Base-by-base conservation (phyloP, 2,888 invertebrate genomes). In the Leptinotarsa rubiginosa region DNA sequence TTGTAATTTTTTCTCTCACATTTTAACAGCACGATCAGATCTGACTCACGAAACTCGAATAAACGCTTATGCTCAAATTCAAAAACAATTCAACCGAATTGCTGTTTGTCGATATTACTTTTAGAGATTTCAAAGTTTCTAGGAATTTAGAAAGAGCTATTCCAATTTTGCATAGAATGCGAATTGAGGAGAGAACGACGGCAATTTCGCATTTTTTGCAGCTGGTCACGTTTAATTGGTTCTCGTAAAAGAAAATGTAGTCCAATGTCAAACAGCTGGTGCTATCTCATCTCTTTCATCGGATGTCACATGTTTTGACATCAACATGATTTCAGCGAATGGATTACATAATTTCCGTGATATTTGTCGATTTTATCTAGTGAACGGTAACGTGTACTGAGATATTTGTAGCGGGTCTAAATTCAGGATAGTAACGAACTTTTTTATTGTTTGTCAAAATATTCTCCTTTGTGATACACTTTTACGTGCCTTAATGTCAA, bases 211-310 rank as follows among this genome's bases (percentile, higher is more conserved):
- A 78, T 69, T 74, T 75, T 74, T 75, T 41, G 49, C 66, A 66
- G 47, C 72, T 7, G 47, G 71, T 72, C 65, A 66, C 69, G 71
- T 59, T 56, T 72, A 75, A 75, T 72, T 75, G 59, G 59, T 31
- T 65, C 72, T 75, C 68, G 66, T 75, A 69, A 69, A 75, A 71
- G 74, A 72, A 71, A 72, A 75, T 72, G 66, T 72, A 70, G 76
- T 76, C 70, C 74, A 76, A 76, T 74, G 76, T 76, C 76, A 65
- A 72, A 50, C 74, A 75, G 69, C 69, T 75, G 74, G 77, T 67
- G 62, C 69, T 59, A 65, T 72, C 70, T 73, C 54, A 65, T 73
- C 73, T 73, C 65, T 70, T 74, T 76, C 73, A 67, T 74, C 70
- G 72, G 72, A 56, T 54, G 70, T 73, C 68, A 65, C 74, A 72